These are phyloP conservation scores for Caenorhabditis uteleia DNA, from an alignment of 2,888 invertebrate species.

Conservation along the genomic window DNA sequence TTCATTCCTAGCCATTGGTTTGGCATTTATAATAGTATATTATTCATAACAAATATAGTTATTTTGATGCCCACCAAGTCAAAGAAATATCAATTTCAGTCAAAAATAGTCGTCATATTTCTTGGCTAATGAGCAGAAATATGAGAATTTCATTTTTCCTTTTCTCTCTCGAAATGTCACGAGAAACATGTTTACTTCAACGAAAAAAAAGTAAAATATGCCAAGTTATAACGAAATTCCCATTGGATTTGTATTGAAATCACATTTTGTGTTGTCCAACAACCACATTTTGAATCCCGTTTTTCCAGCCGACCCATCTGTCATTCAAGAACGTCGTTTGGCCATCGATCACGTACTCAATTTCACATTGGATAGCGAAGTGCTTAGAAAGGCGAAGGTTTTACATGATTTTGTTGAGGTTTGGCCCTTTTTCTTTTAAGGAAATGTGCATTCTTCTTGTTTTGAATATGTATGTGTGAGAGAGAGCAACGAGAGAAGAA, in stretches of 20 bases:
- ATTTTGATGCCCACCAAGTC: too few relatives aligned
- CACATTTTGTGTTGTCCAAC: too few relatives aligned
- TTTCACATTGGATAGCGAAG: slow-evolving; percentile 51
- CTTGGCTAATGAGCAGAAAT: too few relatives aligned
- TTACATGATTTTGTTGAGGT: slow-evolving; percentile 53
- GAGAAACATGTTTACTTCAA: too few relatives aligned
- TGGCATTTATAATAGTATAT: too few relatives aligned
- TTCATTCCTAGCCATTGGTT: too few relatives aligned
- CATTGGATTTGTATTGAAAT: background rate
- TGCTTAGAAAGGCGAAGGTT: slow-evolving; percentile 47
- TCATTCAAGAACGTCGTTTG: slow-evolving; percentile 32
- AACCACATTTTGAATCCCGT: too few relatives aligned
- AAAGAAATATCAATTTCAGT: too few relatives aligned
- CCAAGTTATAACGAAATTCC: background rate
- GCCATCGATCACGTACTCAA: slow-evolving; percentile 42
- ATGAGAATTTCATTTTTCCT: too few relatives aligned
- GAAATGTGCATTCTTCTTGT: background rate
- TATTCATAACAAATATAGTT: too few relatives aligned
- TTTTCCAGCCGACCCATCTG: slow-evolving; percentile 28
- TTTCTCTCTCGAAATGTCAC: too few relatives aligned
- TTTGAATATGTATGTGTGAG: background rate
- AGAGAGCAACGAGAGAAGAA: background rate
- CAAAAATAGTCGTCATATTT: too few relatives aligned
- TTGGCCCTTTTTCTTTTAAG: slow-evolving; percentile 1
- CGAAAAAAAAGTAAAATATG: background rate